Percentiles rank a stretch among this genome's conserved stretches.
Evolutionary conservation across 2,888 invertebrate species (phyloP).

Genomic region (Strigamia crassipes): DNA sequence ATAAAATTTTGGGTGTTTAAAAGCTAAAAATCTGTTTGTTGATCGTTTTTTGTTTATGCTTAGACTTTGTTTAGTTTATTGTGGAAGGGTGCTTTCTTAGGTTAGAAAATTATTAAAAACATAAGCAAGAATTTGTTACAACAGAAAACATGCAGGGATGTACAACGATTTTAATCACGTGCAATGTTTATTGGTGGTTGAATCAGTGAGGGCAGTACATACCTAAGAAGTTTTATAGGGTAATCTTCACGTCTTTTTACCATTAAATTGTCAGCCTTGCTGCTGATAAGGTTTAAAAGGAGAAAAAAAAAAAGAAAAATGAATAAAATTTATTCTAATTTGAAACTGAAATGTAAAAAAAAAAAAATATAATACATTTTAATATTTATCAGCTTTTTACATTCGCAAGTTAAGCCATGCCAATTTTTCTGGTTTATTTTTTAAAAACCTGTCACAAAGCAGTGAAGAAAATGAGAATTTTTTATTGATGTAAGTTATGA

Average conservation of each 20-base stretch:
- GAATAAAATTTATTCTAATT: constrained; percentile 27
- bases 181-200: background rate
- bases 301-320: constrained; percentile 38
- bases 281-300: constrained; percentile 39
- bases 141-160: no score
- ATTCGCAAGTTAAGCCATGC: background rate
- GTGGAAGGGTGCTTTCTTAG: no score
- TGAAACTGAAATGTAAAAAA: background rate
- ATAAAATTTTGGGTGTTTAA: no score
- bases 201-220: constrained; percentile 29
- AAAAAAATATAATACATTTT: background rate
- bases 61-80: no score
- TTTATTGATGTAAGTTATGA: no score
- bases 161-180: background rate
- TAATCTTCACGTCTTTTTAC: constrained; percentile 47
- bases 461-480: no score
- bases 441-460: no score
- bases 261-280: constrained; percentile 43
- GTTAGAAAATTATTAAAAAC: no score
- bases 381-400: background rate
- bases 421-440: background rate
- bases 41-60: no score
- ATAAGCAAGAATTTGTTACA: no score
- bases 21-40: no score
- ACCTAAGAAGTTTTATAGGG: constrained; percentile 47